phyloP scores from a whole-genome alignment of 2,888 invertebrate species.

The Scaptomyza polygonia region DNA sequence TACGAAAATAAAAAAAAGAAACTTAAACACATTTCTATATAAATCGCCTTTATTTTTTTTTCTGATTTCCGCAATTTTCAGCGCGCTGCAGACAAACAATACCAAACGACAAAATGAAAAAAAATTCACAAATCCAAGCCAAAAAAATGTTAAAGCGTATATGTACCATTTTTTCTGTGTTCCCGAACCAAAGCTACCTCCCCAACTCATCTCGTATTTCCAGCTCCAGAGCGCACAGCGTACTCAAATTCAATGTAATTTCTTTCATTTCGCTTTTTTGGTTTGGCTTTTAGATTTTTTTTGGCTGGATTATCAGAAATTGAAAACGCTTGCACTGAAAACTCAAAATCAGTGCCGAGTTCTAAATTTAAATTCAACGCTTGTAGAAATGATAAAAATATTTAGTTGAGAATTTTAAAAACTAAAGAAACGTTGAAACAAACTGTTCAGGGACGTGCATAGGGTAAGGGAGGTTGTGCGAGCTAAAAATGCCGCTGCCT shows the following conservation, averaged over 20 bases:
- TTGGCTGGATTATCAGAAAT: slow-evolving; percentile 64
- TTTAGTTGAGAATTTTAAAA: slow-evolving; percentile 62
- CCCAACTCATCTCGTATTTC: slow-evolving; percentile 10
- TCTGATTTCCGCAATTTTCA: slow-evolving; percentile 45
- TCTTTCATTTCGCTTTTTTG: slow-evolving; percentile 23
- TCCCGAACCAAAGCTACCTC: not conserved
- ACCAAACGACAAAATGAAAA: not conserved
- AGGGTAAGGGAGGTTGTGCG: not conserved
- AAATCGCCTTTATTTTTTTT: slow-evolving; percentile 35
- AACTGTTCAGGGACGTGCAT: slow-evolving; percentile 11
- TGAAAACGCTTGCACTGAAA: slow-evolving; percentile 44
- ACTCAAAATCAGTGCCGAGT: slow-evolving; percentile 16
- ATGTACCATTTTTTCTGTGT: slow-evolving; percentile 33
- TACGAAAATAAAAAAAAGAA: not conserved
- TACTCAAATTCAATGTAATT: slow-evolving; percentile 64
- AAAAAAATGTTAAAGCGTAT: slow-evolving; percentile 27
- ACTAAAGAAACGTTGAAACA: slow-evolving; percentile 48
- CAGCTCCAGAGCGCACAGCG: slow-evolving; percentile 7
- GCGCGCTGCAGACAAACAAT: slow-evolving; percentile 48
- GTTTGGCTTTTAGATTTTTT: slow-evolving; percentile 2
- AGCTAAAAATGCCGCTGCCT: not conserved
- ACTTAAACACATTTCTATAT: slow-evolving; percentile 8
- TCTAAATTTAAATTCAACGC: slow-evolving; percentile 17
- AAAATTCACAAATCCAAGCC: not conserved
- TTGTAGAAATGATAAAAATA: slow-evolving; percentile 58